These are phyloP conservation scores for Acleris laterana DNA, from an alignment of 2,888 invertebrate species.

Conservation along the genomic window DNA sequence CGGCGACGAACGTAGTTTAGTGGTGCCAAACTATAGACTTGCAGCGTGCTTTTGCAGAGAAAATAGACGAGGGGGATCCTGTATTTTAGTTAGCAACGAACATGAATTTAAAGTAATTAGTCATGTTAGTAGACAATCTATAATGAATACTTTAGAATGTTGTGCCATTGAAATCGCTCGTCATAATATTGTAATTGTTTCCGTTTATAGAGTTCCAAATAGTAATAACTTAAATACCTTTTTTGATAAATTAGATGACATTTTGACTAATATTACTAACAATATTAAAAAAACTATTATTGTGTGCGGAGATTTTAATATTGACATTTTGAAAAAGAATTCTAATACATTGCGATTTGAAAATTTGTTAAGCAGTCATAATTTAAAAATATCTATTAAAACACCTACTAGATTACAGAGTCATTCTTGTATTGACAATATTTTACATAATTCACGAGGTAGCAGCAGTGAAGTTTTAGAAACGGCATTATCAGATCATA, in stretches of 20 bases:
- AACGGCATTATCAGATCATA: neutral
- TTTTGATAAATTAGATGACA: neutral
- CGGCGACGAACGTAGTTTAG: too few species aligned
- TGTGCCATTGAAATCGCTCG: neutral
- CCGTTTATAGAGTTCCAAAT: neutral
- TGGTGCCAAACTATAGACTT: too few species aligned
- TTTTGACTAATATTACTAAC: neutral
- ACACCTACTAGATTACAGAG: neutral
- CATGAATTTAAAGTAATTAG: neutral
- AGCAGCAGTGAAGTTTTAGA: neutral
- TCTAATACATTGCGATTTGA: neutral
- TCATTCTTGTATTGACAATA: conserved; percentile 1
- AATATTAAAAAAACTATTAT: neutral
- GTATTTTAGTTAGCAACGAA: neutral
- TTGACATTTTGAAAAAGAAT: neutral
- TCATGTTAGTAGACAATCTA: neutral
- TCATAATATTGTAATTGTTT: neutral
- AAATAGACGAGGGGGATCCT: neutral
- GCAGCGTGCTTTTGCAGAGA: too few species aligned
- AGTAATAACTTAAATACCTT: neutral
- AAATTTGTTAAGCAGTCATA: neutral
- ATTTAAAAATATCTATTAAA: neutral
- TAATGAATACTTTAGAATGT: neutral
- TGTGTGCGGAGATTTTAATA: conserved; percentile 4
- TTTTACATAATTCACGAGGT: neutral